Evolutionary conservation across 2,888 invertebrate genomes (phyloP), one percentile per base, ranked within the genome.

Genomic region (Pachycephus smyrnensis): DNA sequence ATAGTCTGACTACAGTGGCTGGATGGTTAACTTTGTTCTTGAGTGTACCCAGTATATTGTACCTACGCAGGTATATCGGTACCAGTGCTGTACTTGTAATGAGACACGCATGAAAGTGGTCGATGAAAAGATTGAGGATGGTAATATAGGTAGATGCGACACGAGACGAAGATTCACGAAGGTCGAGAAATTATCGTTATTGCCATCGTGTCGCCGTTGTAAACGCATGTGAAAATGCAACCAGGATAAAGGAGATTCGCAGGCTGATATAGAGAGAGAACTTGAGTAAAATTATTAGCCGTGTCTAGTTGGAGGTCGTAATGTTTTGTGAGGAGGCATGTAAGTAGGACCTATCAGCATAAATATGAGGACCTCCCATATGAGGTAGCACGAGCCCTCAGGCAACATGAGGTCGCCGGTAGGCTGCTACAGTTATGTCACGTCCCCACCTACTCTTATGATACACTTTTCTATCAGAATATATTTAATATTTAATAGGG

Each of bases 401-500:
- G 80, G 75, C 36, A 33, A 12, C 40, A 23, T 30, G 79, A 75
- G 77, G 77, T 76, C 75, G 79, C 79, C 79, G 74, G 77, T 73
- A 79, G 75, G 80, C 76, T 77, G 80, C 73, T 77, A 79, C 79
- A 77, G 80, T 84, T 85, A 83, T 83, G 82, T 83, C 80, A 83
- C 82, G 79, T 83, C 82, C 80, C 77, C 78, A 79, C 69, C 80
- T 76, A 75, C 78, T 79, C 76, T 71, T 73, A 73, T n/a, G 76
- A 73, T 73, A 79, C 79, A 77, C 71, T 80, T 83, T 84, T 80
- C 80, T 77, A 69, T 78, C 73, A 68, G 81, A 77, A 78, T 80
- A 76, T 76, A 83, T 82, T 82, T 78, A 80, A 55, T 55, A 55
- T 23, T 55, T 55, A 55, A 55, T 55, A 55, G 55, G 55, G 55